phyloP scores from a whole-genome alignment of 2,888 invertebrate genomes.

The Megaustenia siamemsis region DNA sequence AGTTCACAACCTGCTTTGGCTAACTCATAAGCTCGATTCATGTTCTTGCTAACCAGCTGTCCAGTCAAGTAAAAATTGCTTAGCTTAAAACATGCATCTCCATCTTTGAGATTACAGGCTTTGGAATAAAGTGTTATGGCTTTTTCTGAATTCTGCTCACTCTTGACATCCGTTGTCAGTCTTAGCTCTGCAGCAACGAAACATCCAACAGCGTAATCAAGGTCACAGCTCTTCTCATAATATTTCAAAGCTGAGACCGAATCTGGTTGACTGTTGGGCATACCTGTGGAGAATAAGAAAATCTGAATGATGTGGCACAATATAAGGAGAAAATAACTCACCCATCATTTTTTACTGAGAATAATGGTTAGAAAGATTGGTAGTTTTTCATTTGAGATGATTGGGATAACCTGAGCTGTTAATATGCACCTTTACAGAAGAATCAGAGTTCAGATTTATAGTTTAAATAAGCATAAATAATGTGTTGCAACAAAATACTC shows the following conservation, averaged over 20 bases:
- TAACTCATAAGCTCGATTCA: conserved; percentile 88
- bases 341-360: too few relatives aligned
- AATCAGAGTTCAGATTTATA: too few relatives aligned
- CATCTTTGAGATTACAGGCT: conserved; percentile 44
- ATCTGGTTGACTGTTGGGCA: conserved; percentile 36
- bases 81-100: conserved; percentile 43
- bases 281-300: conserved; percentile 26
- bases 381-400: too few relatives aligned
- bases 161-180: background rate
- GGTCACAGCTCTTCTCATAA: conserved; percentile 69
- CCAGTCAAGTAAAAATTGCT: conserved; percentile 83
- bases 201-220: conserved; percentile 66
- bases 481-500: too few relatives aligned
- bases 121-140: conserved; percentile 3
- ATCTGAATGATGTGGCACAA: too few relatives aligned
- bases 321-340: too few relatives aligned
- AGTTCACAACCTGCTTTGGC: conserved; percentile 90
- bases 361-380: too few relatives aligned
- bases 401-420: too few relatives aligned
- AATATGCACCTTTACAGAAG: too few relatives aligned
- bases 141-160: conserved; percentile 23
- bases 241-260: conserved; percentile 55
- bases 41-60: conserved; percentile 83
- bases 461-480: too few relatives aligned
- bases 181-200: conserved; percentile 67